Base-by-base conservation (phyloP, 2,113 vertebrate species). In the Semicossyphus pulcher region DNA sequence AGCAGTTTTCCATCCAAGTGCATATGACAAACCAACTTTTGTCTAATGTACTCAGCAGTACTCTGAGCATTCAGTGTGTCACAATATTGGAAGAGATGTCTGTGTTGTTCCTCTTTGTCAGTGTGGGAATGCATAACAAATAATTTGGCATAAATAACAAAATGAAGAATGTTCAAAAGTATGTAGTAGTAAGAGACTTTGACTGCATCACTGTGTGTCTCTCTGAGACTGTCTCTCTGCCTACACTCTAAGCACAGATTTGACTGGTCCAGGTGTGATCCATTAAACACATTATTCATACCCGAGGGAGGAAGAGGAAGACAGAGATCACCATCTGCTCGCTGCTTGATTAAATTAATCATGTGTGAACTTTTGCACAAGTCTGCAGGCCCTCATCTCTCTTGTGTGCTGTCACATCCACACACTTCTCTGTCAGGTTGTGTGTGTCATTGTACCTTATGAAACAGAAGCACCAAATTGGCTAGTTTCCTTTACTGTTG, bases 301-400 rank as follows among this genome's bases (percentile, higher is more conserved):
- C 49, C 57, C 39, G 67, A 63, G 42, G 54, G 42, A 20, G 5
- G 56, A 39, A 29, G 39, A 56, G 41, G 26, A 37, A 52, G 52
- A 41, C 25, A 23, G n/a, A 62, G 51, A 74, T 63, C 52, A 31
- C 67, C 78, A 84, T 85, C 84, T 89, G 81, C 39, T 72, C 56
- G 0, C 47, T 29, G 66, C 54, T 70, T 69, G 64, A 83, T 84
- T 65, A 69, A 77, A 80, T 80, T 23, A 88, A 86, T 84, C 59
- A 78, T 49, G 56, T 76, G 57, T 53, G 72, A 75, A 75, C 61
- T 52, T 48, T n/a, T 16, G 21, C 47, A 34, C 10, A n/a, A 70
- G 45, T 53, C 65, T 21, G 20, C 34, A 42, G 20, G 10, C n/a
- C 14, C 11, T 14, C 41, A 7, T 49, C 28, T 10, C 32, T 20